Conservation (phyloP, 2,797 vertebrate genomes). For the Chelidonichthys spinosus region DNA sequence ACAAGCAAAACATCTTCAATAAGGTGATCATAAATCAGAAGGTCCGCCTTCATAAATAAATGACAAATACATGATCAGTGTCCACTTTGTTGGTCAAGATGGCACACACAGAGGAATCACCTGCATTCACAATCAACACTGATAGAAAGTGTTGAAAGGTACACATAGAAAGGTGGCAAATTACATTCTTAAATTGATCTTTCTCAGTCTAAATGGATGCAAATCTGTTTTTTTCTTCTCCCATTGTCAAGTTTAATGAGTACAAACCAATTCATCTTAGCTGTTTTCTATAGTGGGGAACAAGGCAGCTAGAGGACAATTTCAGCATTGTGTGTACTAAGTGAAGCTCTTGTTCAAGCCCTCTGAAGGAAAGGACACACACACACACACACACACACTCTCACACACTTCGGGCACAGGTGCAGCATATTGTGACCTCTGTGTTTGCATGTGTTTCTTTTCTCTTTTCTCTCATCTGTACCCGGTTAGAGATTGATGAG, state of each 20-base stretch:
- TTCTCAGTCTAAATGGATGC: background rate
- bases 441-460: slow-evolving; percentile 35
- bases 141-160: too few relatives aligned
- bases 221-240: too few relatives aligned
- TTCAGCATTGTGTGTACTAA: slow-evolving; percentile 11
- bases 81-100: background rate
- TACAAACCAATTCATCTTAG: background rate
- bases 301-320: slow-evolving; percentile 1
- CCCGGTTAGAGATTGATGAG: slow-evolving; percentile 58
- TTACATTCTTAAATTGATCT: background rate
- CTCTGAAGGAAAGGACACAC: slow-evolving; percentile 3
- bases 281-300: background rate
- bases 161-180: background rate
- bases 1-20: too few relatives aligned
- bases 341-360: slow-evolving; percentile 39
- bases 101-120: background rate
- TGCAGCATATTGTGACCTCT: slow-evolving; percentile 45
- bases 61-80: too few relatives aligned
- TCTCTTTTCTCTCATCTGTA: slow-evolving; percentile 36
- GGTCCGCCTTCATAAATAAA: too few relatives aligned
- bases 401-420: slow-evolving; percentile 31
- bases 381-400: slow-evolving; percentile 1
- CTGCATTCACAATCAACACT: background rate
- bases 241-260: background rate
- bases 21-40: too few relatives aligned